Evolutionary conservation across 1,140 invertebrate species (phyloP).

Genomic region (Drosophila sechellia): DNA sequence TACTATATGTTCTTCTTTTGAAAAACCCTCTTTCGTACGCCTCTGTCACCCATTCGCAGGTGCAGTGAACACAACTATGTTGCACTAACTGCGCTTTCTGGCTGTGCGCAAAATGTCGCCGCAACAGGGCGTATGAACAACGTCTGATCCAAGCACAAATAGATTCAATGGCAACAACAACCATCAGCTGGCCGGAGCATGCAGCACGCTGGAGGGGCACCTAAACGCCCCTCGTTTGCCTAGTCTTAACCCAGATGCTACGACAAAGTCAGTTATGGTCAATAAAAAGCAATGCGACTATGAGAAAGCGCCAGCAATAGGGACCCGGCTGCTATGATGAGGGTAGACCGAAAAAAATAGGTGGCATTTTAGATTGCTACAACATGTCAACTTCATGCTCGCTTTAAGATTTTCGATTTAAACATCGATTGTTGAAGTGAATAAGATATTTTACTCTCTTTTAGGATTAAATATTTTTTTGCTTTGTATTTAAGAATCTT

Average conservation of each 20-base stretch:
- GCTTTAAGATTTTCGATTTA: not conserved
- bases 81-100: conserved; percentile 59
- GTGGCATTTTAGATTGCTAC: no score
- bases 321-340: not conserved
- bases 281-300: conserved; percentile 81
- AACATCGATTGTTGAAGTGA: no score
- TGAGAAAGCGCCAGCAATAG: conserved; percentile 40
- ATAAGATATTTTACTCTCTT: no score
- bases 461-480: no score
- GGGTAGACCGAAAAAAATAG: not conserved
- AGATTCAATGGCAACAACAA: conserved; percentile 33
- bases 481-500: not conserved
- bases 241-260: conserved; percentile 13
- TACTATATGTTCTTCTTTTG: no score
- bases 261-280: conserved; percentile 82
- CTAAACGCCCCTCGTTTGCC: conserved; percentile 13
- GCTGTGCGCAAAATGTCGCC: conserved; percentile 67
- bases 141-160: conserved; percentile 33
- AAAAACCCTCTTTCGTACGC: not conserved
- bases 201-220: conserved; percentile 33
- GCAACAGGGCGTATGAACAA: conserved; percentile 74
- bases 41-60: conserved; percentile 34
- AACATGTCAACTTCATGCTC: no score
- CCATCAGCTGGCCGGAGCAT: conserved; percentile 45
- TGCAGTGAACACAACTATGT: conserved; percentile 68